phyloP scores from a whole-genome alignment of 2,113 vertebrate species.

The Ailurus styani region DNA sequence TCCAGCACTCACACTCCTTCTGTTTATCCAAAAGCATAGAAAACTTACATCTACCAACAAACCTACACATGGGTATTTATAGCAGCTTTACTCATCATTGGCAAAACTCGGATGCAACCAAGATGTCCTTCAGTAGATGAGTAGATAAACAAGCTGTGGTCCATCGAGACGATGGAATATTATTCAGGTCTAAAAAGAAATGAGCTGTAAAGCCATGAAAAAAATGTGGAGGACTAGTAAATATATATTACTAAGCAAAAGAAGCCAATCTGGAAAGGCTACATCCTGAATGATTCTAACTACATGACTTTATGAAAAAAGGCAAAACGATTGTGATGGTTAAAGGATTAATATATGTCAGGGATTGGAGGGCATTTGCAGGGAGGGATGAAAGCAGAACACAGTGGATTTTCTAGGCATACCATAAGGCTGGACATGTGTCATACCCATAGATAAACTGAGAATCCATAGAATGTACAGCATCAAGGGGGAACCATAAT shows the following conservation, averaged over 20 bases:
- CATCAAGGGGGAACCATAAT: background rate
- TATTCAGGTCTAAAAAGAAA: background rate
- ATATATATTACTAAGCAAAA: background rate
- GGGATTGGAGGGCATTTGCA: background rate
- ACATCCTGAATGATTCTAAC: background rate
- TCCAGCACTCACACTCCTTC: background rate
- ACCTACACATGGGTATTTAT: background rate
- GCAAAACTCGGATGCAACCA: background rate
- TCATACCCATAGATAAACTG: background rate
- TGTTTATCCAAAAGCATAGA: background rate
- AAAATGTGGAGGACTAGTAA: background rate
- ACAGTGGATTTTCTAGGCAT: background rate
- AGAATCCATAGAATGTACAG: rapidly evolving
- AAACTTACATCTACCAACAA: background rate
- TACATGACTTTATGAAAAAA: background rate
- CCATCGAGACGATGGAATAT: background rate
- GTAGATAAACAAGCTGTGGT: background rate
- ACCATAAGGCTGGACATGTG: too few relatives aligned
- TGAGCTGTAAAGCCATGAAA: background rate
- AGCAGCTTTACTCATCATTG: background rate
- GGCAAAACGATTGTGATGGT: background rate
- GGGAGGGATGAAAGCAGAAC: too few relatives aligned
- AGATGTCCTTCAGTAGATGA: background rate
- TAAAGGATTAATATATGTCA: background rate
- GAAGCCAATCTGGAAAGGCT: background rate